A percentile compares a stretch with the other conserved stretches of the same genome.
phyloP scores from a whole-genome alignment of 1,140 invertebrate genomes.

The Trypoxylus dichotomus region DNA sequence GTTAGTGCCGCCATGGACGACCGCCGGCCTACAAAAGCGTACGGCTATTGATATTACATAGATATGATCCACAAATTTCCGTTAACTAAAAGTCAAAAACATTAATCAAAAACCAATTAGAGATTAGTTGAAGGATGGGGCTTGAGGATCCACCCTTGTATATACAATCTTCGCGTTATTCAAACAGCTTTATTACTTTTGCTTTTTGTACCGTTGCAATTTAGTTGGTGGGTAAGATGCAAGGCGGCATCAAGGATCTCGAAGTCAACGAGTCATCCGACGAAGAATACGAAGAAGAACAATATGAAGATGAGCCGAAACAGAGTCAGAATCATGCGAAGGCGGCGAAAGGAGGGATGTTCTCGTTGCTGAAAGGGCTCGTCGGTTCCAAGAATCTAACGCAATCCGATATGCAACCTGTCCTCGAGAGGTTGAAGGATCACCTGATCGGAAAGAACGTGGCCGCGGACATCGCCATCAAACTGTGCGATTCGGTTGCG shows the following conservation, averaged over 20 bases:
- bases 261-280: constrained; percentile 62
- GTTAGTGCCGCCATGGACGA: too few species aligned
- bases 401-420: constrained; percentile 76
- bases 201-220: constrained; percentile 36
- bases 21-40: too few species aligned
- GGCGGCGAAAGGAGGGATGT: constrained; percentile 60
- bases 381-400: constrained; percentile 84
- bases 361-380: constrained; percentile 82
- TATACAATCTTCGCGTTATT: too few species aligned
- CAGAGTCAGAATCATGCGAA: constrained; percentile 25
- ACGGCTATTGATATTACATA: too few species aligned
- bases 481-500: constrained; percentile 94
- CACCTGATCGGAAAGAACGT: constrained; percentile 98
- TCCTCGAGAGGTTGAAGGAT: constrained; percentile 93
- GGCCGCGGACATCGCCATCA: constrained; percentile 91
- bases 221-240: constrained; percentile 81
- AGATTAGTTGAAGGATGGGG: too few species aligned
- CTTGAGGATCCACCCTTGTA: too few species aligned
- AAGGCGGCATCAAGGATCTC: constrained; percentile 70
- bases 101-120: too few species aligned
- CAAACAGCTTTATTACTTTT: constrained; percentile 8
- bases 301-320: constrained; percentile 31
- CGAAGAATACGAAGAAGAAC: constrained; percentile 52
- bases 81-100: too few species aligned
- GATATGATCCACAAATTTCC: too few species aligned